These are phyloP conservation scores for Parasteatoda tepidariorum DNA, from an alignment of 1,140 invertebrate genomes.

Conservation along the genomic window DNA sequence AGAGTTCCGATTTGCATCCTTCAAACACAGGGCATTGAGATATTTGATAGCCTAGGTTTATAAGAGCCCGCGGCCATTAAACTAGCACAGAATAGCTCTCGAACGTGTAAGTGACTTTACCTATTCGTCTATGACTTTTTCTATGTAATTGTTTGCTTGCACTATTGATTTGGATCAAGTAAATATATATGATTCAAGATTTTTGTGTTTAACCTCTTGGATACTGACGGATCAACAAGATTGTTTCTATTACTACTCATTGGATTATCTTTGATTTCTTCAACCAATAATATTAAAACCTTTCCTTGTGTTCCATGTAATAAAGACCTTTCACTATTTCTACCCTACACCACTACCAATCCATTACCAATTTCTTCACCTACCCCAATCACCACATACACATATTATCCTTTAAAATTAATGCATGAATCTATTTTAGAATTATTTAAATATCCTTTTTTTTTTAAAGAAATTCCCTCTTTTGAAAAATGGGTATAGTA, in stretches of 20 bases:
- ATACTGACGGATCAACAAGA: neutral
- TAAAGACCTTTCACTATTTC: neutral
- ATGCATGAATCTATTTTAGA: too few relatives aligned
- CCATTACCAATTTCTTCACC: neutral
- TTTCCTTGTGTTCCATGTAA: neutral
- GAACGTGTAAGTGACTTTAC: constrained; percentile 57
- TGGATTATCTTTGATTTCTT: constrained; percentile 46
- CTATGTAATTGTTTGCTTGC: constrained; percentile 17
- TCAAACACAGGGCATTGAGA: constrained; percentile 53
- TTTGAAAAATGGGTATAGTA: too few relatives aligned
- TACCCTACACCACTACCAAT: neutral
- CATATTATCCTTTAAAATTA: neutral
- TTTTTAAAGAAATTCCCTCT: too few relatives aligned
- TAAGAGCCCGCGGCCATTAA: constrained; percentile 44
- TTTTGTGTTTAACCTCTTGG: constrained; percentile 1
- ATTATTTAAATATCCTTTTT: too few relatives aligned
- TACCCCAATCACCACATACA: neutral
- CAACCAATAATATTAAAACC: neutral
- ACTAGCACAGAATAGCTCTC: constrained; percentile 58
- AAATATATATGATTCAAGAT: neutral
- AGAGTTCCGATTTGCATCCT: constrained; percentile 49
- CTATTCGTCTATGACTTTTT: constrained; percentile 7
- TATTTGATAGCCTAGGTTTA: constrained; percentile 60
- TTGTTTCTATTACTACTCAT: constrained; percentile 3
- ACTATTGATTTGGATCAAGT: neutral